Conservation (phyloP, 2,797 vertebrate species). For the Hephaestus fuliginosus region DNA sequence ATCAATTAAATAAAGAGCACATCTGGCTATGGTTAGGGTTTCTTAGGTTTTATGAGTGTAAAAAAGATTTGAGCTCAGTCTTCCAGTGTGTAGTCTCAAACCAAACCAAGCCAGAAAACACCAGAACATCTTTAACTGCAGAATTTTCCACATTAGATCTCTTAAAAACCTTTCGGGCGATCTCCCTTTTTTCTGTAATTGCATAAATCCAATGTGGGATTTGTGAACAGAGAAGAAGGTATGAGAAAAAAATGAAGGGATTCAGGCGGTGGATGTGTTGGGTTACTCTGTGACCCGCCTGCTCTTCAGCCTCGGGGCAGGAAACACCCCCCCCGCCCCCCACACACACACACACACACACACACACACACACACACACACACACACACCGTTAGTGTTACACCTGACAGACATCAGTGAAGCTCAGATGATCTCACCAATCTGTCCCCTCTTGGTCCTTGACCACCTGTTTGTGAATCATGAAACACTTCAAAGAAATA, state of each 20-base stretch:
- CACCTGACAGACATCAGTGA: conserved; percentile 65
- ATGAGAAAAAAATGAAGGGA: conserved; percentile 47
- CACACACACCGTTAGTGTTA: conserved; percentile 49
- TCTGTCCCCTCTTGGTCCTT: conserved; percentile 34
- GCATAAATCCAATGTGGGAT: conserved; percentile 29
- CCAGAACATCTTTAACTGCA: conserved; percentile 36
- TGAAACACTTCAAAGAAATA: conserved; percentile 4
- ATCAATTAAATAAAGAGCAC: conserved; percentile 56
- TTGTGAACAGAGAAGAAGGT: conserved; percentile 9
- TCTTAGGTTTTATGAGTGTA: conserved; percentile 44
- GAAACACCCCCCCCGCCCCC: conserved; percentile 41
- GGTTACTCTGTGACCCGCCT: conserved; percentile 59
- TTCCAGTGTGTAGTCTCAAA: conserved; percentile 22
- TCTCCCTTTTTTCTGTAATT: conserved; percentile 36
- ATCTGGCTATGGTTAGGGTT: conserved; percentile 57
- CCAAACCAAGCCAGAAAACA: conserved; percentile 13
- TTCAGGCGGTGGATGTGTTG: conserved; percentile 53
- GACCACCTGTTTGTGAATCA: conserved; percentile 28
- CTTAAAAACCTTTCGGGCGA: conserved; percentile 16
- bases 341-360: too few relatives aligned
- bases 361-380: too few relatives aligned
- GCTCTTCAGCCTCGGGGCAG: conserved; percentile 45
- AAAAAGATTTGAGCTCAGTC: conserved; percentile 17
- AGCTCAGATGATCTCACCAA: conserved; percentile 57
- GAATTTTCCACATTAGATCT: conserved; percentile 26